Percentiles rank a stretch among this genome's conserved stretches.
These are phyloP conservation scores for Ceyx margarethae DNA, from an alignment of 2,113 vertebrate genomes.

Conservation along the genomic window DNA sequence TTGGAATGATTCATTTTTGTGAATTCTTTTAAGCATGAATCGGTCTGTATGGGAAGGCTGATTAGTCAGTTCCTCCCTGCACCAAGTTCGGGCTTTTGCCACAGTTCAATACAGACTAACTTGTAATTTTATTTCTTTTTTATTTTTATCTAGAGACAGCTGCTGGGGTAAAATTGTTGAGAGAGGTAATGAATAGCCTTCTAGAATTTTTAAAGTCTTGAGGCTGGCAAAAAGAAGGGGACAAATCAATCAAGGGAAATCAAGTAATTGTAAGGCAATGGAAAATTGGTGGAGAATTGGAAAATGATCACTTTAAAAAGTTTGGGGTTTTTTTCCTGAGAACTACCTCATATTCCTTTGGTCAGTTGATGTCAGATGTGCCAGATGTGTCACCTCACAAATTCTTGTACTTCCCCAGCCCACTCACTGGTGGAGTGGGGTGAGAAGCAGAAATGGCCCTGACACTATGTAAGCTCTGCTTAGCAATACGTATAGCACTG, in stretches of 20 bases:
- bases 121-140: background rate
- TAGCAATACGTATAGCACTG: too few relatives aligned
- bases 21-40: slow-evolving; percentile 44
- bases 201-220: background rate
- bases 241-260: background rate
- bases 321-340: background rate
- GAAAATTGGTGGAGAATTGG: background rate
- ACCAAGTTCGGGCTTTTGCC: slow-evolving; percentile 51
- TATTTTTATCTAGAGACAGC: slow-evolving; percentile 18
- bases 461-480: background rate
- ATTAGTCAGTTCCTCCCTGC: slow-evolving; percentile 61
- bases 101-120: slow-evolving; percentile 45
- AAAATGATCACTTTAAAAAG: background rate
- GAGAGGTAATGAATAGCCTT: background rate
- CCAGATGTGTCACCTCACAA: fast-evolving
- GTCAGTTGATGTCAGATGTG: background rate
- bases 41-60: slow-evolving; percentile 25
- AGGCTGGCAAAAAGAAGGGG: background rate
- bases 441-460: background rate
- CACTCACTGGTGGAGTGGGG: fast-evolving
- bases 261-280: background rate
- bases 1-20: slow-evolving; percentile 52
- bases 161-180: slow-evolving; percentile 22
- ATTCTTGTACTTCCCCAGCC: background rate
- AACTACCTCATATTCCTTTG: background rate